These are phyloP conservation scores for Luperina nickerlii DNA, from an alignment of 2,888 invertebrate genomes.

Conservation along the genomic window DNA sequence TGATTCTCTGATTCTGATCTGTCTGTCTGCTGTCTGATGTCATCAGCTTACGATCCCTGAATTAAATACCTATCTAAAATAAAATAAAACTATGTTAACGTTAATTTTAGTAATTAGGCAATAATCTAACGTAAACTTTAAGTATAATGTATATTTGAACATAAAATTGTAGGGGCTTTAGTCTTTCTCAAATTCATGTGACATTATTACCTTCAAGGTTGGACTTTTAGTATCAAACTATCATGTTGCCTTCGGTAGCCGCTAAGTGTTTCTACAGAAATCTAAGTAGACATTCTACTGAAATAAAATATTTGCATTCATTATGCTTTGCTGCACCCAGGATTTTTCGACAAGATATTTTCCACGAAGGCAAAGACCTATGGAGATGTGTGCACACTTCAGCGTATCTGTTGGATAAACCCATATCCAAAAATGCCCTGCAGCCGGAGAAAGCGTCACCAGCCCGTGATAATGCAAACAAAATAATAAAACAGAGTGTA, in stretches of 20 bases:
- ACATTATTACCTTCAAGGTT: constrained; percentile 60
- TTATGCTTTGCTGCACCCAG: constrained; percentile 72
- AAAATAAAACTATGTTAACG: constrained; percentile 42
- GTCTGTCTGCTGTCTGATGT: constrained; percentile 36
- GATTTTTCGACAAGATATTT: constrained; percentile 69
- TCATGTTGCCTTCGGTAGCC: constrained; percentile 82
- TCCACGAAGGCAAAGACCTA: constrained; percentile 65
- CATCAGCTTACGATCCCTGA: constrained; percentile 32
- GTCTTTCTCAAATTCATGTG: constrained; percentile 49
- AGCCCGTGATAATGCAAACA: constrained; percentile 66
- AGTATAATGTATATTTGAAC: constrained; percentile 55
- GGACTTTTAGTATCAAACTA: constrained; percentile 66
- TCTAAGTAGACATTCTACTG: constrained; percentile 77
- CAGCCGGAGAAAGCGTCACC: constrained; percentile 44
- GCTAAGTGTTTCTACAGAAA: constrained; percentile 82
- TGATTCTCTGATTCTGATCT: neutral
- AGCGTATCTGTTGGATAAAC: constrained; percentile 75
- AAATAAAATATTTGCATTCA: constrained; percentile 79
- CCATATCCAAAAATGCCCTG: constrained; percentile 68
- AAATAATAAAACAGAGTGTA: constrained; percentile 77
- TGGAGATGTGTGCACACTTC: constrained; percentile 78
- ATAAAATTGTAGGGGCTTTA: constrained; percentile 21
- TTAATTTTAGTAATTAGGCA: constrained; percentile 48
- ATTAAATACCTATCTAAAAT: constrained; percentile 25
- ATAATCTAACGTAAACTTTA: constrained; percentile 42